Evolutionary conservation across 2,797 vertebrate genomes (phyloP).

Genomic region (Erethizon dorsatum): DNA sequence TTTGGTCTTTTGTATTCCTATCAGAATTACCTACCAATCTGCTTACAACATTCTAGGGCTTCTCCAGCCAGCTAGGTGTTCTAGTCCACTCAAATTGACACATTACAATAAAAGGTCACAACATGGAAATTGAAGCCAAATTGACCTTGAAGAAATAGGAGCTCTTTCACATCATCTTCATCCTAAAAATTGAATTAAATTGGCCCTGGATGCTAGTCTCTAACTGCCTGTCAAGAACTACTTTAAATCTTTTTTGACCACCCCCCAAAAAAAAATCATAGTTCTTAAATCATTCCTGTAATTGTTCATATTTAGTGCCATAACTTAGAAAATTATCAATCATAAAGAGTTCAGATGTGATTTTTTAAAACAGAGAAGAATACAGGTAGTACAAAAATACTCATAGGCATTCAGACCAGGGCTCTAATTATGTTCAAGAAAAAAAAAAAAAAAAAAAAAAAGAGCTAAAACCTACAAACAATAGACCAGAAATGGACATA

Average conservation of each 20-base stretch:
- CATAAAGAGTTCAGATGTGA: neutral
- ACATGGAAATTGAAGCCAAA: neutral
- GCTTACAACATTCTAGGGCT: neutral
- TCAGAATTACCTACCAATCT: neutral
- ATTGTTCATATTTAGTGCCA: neutral
- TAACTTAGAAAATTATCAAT: conserved; percentile 19
- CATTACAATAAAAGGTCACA: neutral
- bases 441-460: neutral
- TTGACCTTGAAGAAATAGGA: neutral
- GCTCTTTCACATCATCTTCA: conserved; percentile 40
- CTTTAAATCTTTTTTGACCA: conserved; percentile 3
- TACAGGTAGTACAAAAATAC: neutral
- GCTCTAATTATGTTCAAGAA: conserved; percentile 19
- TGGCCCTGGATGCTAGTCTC: neutral
- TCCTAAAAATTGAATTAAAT: conserved; percentile 30
- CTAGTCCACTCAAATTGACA: neutral
- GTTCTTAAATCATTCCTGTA: conserved; percentile 45
- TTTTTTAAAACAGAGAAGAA: conserved; percentile 7
- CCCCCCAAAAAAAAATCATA: neutral
- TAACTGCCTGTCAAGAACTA: conserved; percentile 2
- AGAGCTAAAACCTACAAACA: neutral
- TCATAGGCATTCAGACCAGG: too few relatives aligned
- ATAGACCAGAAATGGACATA: neutral
- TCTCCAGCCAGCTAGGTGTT: neutral
- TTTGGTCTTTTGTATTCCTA: neutral